A percentile compares a stretch with the other conserved stretches of the same genome.
These are phyloP conservation scores for Morbakka virulenta DNA, from an alignment of 30 jellyfish, hydroid and myxozoan genomes.

Conservation along the genomic window DNA sequence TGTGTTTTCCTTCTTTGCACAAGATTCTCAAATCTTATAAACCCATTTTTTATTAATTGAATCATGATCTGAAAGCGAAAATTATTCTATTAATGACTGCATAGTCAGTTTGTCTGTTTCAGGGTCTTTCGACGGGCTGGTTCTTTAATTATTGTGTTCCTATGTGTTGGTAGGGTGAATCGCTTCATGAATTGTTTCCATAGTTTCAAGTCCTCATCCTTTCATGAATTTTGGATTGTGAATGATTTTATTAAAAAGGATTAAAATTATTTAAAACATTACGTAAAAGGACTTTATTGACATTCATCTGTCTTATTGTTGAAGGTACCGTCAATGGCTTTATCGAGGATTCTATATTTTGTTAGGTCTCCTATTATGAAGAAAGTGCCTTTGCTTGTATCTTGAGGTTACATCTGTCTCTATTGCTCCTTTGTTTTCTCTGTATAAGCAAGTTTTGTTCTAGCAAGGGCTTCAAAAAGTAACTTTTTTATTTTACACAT, in stretches of 20 bases:
- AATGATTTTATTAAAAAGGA: background rate
- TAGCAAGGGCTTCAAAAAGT: conserved; percentile 34
- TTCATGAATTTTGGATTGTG: conserved; percentile 7
- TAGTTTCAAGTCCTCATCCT: conserved; percentile 9
- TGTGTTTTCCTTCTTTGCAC: background rate
- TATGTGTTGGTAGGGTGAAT: conserved; percentile 15
- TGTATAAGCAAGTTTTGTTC: conserved; percentile 16
- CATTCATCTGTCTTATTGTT: background rate
- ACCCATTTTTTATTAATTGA: conserved; percentile 12
- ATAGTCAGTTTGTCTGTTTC: background rate
- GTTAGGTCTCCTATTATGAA: background rate
- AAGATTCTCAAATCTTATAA: conserved; percentile 10
- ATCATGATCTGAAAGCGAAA: conserved; percentile 21
- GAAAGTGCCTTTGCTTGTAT: conserved; percentile 3
- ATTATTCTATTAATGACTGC: conserved; percentile 20
- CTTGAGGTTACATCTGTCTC: background rate
- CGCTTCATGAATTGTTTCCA: conserved; percentile 9
- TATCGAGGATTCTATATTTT: background rate
- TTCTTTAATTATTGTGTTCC: conserved; percentile 1
- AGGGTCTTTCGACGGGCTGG: background rate
- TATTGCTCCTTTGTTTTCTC: conserved; percentile 16
- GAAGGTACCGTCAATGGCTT: conserved; percentile 10
- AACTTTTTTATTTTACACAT: conserved; percentile 17
- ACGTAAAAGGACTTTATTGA: conserved; percentile 1
- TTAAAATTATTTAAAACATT: no score